Base-by-base conservation (phyloP, 2,888 invertebrate species). In the Serrognathus titanus region DNA sequence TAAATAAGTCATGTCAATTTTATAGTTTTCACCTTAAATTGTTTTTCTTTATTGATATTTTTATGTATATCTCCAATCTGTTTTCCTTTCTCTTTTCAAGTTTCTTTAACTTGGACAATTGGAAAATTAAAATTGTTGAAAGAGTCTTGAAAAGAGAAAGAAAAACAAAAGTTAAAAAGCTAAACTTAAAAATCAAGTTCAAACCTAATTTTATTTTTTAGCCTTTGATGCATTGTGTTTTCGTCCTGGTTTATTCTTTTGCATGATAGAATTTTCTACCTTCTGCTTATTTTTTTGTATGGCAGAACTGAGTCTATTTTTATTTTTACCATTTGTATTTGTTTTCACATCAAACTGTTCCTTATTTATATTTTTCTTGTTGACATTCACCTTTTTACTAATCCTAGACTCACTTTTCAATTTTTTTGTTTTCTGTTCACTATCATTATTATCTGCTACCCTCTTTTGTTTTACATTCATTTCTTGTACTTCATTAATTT, bases 11-110 rank as follows among this genome's bases (percentile, higher is more conserved):
- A 5, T 3, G 24, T 31, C 7, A 31, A 31, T 2, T 43, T 43
- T 9, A 13, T 43, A 43, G 2, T 43, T 20, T 43, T 43, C 12
- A 43, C n/a, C 12, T 43, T 11, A 39, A 39, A 39, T 6, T 12
- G 11, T 16, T 9, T 43, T 13, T 16, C 20, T 20, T 43, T 13
- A 16, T 16, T 9, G 16, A 10, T 16, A 13, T 43, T 40, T 40
- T 40, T 40, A 9, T 43, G 13, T 11, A 43, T 9, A 43, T 43
- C 2, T 7, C 68, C 67, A 50, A 62, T 56, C 51, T 58, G 53
- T 39, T 64, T 40, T 65, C 63, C 41, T 64, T 63, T 40, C 64
- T 64, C 53, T 66, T 67, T 16, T 66, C 60, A 9, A 13, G 40
- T 55, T 67, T 66, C 51, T 68, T 66, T 11, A 66, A 51, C 56